These are phyloP conservation scores for Micrastur ruficollis DNA, from an alignment of 2,797 vertebrate genomes.

Conservation along the genomic window DNA sequence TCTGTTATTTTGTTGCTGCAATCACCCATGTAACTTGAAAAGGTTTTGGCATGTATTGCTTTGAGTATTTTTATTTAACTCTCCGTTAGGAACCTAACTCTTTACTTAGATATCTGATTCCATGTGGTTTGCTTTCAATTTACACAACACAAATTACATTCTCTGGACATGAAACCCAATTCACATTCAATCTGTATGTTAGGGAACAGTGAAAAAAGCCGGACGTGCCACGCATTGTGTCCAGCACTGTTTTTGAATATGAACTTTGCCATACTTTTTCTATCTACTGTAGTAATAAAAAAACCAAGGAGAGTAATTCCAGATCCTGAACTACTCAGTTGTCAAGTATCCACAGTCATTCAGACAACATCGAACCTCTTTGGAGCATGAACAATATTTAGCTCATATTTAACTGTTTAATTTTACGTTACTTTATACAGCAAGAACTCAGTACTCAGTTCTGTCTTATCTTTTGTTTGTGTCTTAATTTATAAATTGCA, in stretches of 20 bases:
- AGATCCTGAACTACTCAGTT: neutral
- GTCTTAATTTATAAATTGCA: neutral
- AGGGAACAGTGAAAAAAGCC: neutral
- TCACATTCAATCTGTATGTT: neutral
- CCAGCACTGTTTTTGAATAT: neutral
- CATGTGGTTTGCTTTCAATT: slow-evolving; percentile 2
- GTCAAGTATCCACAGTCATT: neutral
- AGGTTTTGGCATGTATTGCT: neutral
- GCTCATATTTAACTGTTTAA: neutral
- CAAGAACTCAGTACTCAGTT: neutral
- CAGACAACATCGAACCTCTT: neutral
- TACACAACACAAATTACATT: slow-evolving; percentile 1
- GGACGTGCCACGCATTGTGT: neutral
- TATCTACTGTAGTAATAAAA: neutral
- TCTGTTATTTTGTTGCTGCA: neutral
- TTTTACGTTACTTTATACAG: neutral
- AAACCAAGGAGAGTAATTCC: neutral
- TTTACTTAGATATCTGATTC: slow-evolving; percentile 8
- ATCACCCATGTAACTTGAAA: neutral
- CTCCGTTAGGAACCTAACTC: neutral
- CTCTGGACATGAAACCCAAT: neutral
- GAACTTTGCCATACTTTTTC: neutral
- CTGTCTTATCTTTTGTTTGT: neutral
- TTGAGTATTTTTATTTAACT: slow-evolving; percentile 27
- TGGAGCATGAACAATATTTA: neutral